Evolutionary conservation across 2,888 invertebrate species (phyloP), one percentile per base, ranked within the genome.

Genomic region (Volucella bombylans): DNA sequence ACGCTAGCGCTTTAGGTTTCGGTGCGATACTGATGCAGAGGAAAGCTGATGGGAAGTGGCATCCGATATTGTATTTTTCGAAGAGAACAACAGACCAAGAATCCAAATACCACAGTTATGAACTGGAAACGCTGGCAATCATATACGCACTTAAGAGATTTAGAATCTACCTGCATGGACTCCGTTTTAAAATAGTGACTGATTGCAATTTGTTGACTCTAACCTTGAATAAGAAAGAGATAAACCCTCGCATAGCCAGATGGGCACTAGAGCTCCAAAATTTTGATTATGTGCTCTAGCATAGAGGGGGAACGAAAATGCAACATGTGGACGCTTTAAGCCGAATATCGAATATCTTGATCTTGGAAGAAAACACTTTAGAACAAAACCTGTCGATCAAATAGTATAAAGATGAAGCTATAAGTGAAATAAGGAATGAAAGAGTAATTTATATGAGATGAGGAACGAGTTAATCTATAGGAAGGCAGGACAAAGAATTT

Each of bases 71-170:
- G 45, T 71, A 82, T 41, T 54, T 59, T 9, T 89, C 88, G 41
- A 86, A 87, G 61, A 78, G 87, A 52, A 88, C 88, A 0, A 82
- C 88, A 1, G 72, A 71, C 8, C 47, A 72, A 12, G 89, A 89
- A 54, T 41, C 87, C 4, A 86, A 87, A 54, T 89, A 86, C 64
- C 88, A 89, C 61, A 88, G 88, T 65, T 89, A 81, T 81, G 89
- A 89, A 61, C 69, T 90, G 9, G 89, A 89, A 83, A 87, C 87
- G 0, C 64, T 89, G 43, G 86, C 88, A 1, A 87, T 89, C 6
- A 78, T 89, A 45, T 87, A 89, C 78, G 80, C 89, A 0, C 49
- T 89, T 10, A 77, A 88, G 62, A 68, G 87, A 54, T 88, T 89
- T 74, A 83, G 86, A 8, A 71, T 87, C 41, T 89, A 89, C 79